Base-by-base conservation (phyloP, 2,888 invertebrate species). In the Stomorhina lunata region DNA sequence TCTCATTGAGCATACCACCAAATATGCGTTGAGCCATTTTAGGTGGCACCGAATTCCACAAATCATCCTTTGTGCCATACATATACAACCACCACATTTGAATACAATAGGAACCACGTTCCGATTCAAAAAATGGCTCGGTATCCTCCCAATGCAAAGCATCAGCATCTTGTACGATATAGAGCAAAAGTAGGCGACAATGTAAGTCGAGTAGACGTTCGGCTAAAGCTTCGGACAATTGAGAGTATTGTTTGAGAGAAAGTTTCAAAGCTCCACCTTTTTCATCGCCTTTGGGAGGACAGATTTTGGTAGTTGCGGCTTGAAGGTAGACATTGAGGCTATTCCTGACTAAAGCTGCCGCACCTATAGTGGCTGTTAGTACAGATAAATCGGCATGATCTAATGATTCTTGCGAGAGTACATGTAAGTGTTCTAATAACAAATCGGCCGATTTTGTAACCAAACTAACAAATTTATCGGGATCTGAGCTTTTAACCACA, bases 21-120 rank as follows among this genome's bases (percentile, higher is more conserved):
- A 96, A 95, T 65, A 97, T 95, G 84, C 96, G 93, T 88, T 96
- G 96, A 0, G 96, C 96, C 94, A 96, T 96, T 89, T 95, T 94
- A 0, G 96, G 96, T 0, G 97, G 96, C n/a, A 96, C 96, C 0
- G 96, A 96, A 86, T 94, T 95, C 96, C 96, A 97, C 43, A 97
- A 92, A 91, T 96, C 96, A 85, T 95, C 93, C 87, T 93, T 94
- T 40, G 95, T 95, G 4, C 96, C 96, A 94, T 87, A 75, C 91
- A 96, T 95, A 87, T 96, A 96, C 22, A 96, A 92, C 95, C 96
- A 96, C 96, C 96, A 96, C 93, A 96, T 96, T 88, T 96, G 96
- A 82, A 96, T 94, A 1, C 95, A 94, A 45, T 95, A 96, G 2
- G 96, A 95, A 2, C 96, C 96, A 12, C 95, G 92, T 88, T 95